These are phyloP conservation scores for Sclerurus mexicanus DNA, from an alignment of 2,113 vertebrate species.

Conservation along the genomic window DNA sequence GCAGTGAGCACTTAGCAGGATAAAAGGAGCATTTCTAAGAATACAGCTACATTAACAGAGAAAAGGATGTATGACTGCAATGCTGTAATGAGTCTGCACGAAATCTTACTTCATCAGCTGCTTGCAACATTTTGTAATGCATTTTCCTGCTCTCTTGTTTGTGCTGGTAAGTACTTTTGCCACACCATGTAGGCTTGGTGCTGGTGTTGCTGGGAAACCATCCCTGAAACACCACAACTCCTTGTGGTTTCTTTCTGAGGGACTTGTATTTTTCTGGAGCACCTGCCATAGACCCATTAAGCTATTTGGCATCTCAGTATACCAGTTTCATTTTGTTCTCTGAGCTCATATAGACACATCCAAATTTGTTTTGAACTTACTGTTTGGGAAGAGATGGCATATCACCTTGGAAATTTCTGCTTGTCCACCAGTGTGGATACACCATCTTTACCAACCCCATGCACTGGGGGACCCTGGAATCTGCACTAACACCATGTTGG, in stretches of 20 bases:
- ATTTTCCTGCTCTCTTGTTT: background rate
- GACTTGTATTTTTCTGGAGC: background rate
- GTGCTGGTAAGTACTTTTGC: background rate
- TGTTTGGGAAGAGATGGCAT: background rate
- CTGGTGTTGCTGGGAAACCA: background rate
- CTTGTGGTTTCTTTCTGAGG: background rate
- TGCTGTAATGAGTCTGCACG: background rate
- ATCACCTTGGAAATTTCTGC: background rate
- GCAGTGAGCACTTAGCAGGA: background rate
- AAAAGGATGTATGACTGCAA: background rate
- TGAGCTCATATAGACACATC: fast-evolving
- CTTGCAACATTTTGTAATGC: background rate
- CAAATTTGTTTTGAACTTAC: background rate
- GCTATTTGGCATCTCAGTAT: background rate
- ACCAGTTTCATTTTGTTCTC: background rate
- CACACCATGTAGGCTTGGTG: fast-evolving
- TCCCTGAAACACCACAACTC: background rate
- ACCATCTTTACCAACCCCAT: background rate
- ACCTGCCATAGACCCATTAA: background rate
- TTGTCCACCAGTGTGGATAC: background rate
- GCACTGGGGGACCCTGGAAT: background rate
- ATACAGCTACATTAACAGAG: background rate
- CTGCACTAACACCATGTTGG: background rate
- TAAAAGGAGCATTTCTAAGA: background rate
- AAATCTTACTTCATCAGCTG: background rate